Conservation (phyloP, 2,888 invertebrate genomes). For the Synanthedon myopaeformis region DNA sequence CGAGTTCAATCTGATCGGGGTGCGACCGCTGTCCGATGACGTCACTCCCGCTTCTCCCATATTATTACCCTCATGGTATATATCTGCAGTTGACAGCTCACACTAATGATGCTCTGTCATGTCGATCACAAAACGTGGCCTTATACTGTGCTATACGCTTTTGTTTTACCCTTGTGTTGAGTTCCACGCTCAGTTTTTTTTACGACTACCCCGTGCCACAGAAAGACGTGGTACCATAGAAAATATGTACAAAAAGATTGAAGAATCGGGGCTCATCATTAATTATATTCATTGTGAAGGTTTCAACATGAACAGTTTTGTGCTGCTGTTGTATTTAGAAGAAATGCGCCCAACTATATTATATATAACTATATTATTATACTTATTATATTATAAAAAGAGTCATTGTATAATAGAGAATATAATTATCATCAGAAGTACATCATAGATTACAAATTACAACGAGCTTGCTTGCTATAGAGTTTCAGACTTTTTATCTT, state of each 20-base stretch:
- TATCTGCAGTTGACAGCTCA: constrained; percentile 25
- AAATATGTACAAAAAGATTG: not conserved
- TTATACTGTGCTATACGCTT: constrained; percentile 8
- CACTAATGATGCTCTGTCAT: constrained; percentile 23
- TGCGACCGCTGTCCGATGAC: constrained; percentile 4
- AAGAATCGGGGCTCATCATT: not conserved
- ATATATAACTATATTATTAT: too few species aligned
- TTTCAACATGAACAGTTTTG: not conserved
- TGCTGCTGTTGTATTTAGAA: not conserved
- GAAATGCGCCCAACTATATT: not conserved
- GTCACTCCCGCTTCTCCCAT: constrained; percentile 9
- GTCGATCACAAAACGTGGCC: constrained; percentile 15
- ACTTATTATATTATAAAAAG: too few species aligned
- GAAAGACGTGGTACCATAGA: constrained; percentile 6
- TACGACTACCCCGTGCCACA: constrained; percentile 4
- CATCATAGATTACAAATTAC: too few species aligned
- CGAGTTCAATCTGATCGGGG: constrained; percentile 5
- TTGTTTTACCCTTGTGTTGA: constrained; percentile 16
- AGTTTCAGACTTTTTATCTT: too few species aligned
- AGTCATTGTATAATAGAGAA: too few species aligned
- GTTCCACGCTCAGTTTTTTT: constrained; percentile 5
- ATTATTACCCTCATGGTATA: constrained; percentile 24
- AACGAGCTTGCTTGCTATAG: too few species aligned
- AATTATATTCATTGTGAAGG: not conserved
- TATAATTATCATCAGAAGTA: too few species aligned